Conservation (phyloP, 2,888 invertebrate species). For the Athripsodes cinereus region DNA sequence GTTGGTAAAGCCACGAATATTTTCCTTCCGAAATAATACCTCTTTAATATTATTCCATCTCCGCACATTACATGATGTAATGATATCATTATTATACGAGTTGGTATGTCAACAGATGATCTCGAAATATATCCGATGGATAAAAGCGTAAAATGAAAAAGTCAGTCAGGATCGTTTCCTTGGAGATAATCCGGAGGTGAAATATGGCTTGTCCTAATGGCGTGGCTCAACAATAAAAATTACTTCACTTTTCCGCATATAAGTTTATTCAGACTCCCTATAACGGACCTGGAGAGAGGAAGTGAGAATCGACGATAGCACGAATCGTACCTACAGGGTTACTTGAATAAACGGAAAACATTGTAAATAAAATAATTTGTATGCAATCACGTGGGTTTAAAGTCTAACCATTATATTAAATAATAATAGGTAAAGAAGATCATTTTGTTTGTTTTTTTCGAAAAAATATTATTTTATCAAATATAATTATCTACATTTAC, state of each 20-base stretch:
- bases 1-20: neutral
- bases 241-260: constrained; percentile 20
- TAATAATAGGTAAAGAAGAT: too few species aligned
- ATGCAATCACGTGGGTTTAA: too few species aligned
- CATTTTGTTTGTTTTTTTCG: too few species aligned
- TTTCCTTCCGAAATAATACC: neutral
- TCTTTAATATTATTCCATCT: neutral
- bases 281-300: constrained; percentile 1
- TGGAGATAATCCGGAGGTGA: constrained; percentile 12
- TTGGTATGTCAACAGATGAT: constrained; percentile 4
- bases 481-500: too few species aligned
- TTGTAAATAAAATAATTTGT: too few species aligned
- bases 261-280: constrained; percentile 8
- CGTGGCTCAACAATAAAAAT: constrained; percentile 19
- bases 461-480: too few species aligned
- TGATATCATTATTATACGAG: constrained; percentile 1
- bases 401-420: too few species aligned
- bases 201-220: constrained; percentile 18
- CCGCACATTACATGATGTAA: constrained; percentile 1
- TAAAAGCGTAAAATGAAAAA: constrained; percentile 4
- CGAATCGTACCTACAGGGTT: neutral
- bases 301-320: neutral
- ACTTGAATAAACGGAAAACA: too few species aligned
- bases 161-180: constrained; percentile 15
- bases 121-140: neutral